Conservation (phyloP, 2,797 vertebrate species). For the Antrozous pallidus region DNA sequence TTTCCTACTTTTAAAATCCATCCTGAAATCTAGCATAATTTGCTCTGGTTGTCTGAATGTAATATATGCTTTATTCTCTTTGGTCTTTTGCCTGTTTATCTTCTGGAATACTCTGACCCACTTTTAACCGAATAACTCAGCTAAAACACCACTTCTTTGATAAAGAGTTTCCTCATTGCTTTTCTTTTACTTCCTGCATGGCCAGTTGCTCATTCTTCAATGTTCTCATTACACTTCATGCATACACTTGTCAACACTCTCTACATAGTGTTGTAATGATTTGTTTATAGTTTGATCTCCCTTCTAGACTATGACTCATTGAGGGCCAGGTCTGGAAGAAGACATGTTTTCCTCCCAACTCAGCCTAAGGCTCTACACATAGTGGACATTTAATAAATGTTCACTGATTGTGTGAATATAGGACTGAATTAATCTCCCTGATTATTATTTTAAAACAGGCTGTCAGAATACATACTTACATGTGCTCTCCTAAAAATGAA, state of each 20-base stretch:
- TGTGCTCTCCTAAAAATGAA: background rate
- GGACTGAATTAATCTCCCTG: conserved; percentile 4
- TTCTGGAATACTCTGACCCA: background rate
- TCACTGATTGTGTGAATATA: background rate
- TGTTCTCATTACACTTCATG: background rate
- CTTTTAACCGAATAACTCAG: background rate
- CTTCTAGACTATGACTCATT: background rate
- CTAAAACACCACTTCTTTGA: background rate
- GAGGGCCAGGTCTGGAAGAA: background rate
- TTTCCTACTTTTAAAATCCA: conserved; percentile 6
- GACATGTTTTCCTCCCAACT: background rate
- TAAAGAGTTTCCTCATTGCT: background rate
- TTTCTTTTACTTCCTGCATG: background rate
- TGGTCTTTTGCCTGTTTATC: background rate
- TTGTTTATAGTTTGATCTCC: background rate
- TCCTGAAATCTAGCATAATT: background rate
- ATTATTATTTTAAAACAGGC: conserved; percentile 20
- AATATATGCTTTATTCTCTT: background rate
- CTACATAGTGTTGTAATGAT: background rate
- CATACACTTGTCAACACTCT: background rate
- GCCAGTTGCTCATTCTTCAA: background rate
- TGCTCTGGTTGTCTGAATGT: background rate
- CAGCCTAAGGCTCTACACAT: background rate
- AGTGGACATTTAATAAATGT: background rate
- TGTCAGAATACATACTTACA: background rate